These are phyloP conservation scores for Drosophila macrospina DNA, from an alignment of 2,888 invertebrate genomes.

Conservation along the genomic window DNA sequence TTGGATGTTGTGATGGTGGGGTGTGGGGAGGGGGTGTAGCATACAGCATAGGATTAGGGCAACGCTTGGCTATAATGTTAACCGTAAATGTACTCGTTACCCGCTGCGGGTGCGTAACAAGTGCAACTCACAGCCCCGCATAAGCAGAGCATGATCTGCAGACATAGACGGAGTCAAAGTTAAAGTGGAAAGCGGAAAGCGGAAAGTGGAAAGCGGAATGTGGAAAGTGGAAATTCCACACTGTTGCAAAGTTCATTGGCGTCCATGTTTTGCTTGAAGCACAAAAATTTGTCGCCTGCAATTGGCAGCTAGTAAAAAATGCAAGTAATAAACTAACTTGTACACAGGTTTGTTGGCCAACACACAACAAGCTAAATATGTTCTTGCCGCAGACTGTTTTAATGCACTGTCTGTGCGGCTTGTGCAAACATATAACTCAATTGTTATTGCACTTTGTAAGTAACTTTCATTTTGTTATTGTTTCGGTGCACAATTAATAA, in stretches of 20 bases:
- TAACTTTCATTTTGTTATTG: constrained; percentile 20
- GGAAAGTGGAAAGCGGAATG: too few species aligned
- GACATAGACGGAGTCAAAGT: constrained; percentile 9
- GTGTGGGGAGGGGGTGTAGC: background rate
- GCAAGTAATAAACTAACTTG: constrained; percentile 74
- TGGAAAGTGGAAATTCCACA: constrained; percentile 12
- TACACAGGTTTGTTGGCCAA: constrained; percentile 53
- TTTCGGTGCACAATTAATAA: too few species aligned
- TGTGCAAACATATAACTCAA: constrained; percentile 50
- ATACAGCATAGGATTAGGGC: constrained; percentile 46
- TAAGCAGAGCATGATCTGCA: constrained; percentile 63
- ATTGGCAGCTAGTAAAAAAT: constrained; percentile 80
- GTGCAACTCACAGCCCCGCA: constrained; percentile 55
- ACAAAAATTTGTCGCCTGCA: constrained; percentile 70
- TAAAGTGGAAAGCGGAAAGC: too few species aligned
- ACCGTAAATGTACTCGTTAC: constrained; percentile 56
- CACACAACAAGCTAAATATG: constrained; percentile 46
- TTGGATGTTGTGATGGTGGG: background rate
- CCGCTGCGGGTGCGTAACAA: constrained; percentile 70
- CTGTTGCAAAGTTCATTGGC: constrained; percentile 41
- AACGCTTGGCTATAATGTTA: constrained; percentile 58
- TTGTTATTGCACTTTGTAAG: constrained; percentile 30
- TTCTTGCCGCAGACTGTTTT: constrained; percentile 57
- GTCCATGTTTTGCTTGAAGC: constrained; percentile 33
- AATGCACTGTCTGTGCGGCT: constrained; percentile 55